Conservation (phyloP, 2,888 invertebrate species). For the Lasioglossum pauxillum region DNA sequence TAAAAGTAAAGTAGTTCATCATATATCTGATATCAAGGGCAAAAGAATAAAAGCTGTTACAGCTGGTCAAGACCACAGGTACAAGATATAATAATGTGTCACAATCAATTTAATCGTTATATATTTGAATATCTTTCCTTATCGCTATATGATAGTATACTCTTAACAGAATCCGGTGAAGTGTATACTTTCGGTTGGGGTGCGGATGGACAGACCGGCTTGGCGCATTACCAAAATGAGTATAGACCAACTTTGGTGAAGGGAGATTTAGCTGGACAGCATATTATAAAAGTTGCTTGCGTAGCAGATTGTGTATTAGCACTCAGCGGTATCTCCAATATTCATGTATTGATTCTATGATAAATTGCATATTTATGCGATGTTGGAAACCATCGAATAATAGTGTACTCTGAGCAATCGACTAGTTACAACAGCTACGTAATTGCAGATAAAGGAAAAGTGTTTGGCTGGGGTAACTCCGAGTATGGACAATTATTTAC, state of each 20-base stretch:
- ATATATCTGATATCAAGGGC: slow-evolving; percentile 88
- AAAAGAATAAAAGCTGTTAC: slow-evolving; percentile 88
- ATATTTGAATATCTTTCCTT: slow-evolving; percentile 35
- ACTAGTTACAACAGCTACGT: slow-evolving; percentile 35
- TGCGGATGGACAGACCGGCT: slow-evolving; percentile 97
- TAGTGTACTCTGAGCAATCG: neutral
- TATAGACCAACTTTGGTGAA: slow-evolving; percentile 87
- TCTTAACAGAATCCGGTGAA: slow-evolving; percentile 91
- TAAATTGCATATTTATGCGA: slow-evolving; percentile 31
- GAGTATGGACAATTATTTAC: slow-evolving; percentile 94
- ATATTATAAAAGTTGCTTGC: slow-evolving; percentile 92
- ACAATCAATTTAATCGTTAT: neutral
- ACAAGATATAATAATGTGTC: slow-evolving; percentile 13
- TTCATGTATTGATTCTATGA: slow-evolving; percentile 47
- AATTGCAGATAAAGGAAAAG: slow-evolving; percentile 91
- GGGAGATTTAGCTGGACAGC: slow-evolving; percentile 94
- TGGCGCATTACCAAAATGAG: slow-evolving; percentile 89
- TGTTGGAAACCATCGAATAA: neutral
- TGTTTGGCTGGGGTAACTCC: slow-evolving; percentile 99
- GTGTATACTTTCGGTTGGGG: slow-evolving; percentile 97
- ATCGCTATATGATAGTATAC: slow-evolving; percentile 86
- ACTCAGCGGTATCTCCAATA: slow-evolving; percentile 88
- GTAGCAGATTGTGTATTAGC: slow-evolving; percentile 95
- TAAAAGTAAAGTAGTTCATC: slow-evolving; percentile 88
- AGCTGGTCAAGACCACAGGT: slow-evolving; percentile 97